phyloP scores from a whole-genome alignment of 2,797 vertebrate species.

The Loriculus beryllinus region DNA sequence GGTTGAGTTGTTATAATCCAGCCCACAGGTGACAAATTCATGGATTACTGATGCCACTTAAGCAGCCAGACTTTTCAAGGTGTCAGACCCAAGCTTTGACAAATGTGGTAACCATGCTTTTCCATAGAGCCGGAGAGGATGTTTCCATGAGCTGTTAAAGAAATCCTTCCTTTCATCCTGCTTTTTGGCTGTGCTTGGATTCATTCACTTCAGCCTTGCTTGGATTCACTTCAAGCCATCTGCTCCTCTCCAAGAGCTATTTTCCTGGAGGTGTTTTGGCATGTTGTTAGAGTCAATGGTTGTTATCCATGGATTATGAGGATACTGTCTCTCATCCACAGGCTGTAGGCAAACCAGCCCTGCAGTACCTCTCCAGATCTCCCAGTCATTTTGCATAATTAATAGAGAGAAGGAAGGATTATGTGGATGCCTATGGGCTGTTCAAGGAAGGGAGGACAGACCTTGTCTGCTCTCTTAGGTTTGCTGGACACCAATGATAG shows the following conservation, averaged over 20 bases:
- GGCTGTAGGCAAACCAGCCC: neutral
- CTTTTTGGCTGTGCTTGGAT: neutral
- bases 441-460: neutral
- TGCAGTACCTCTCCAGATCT: neutral
- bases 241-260: constrained; percentile 36
- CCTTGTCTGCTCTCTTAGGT: neutral
- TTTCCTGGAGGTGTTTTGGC: constrained; percentile 12
- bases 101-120: neutral
- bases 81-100: constrained; percentile 54
- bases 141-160: neutral
- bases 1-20: constrained; percentile 28
- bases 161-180: constrained; percentile 2
- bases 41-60: constrained; percentile 10
- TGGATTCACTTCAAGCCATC: constrained; percentile 60
- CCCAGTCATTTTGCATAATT: neutral
- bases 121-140: neutral
- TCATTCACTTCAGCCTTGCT: constrained; percentile 28
- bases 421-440: neutral
- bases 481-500: neutral
- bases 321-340: neutral
- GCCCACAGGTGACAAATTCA: constrained; percentile 43
- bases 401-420: neutral
- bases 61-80: constrained; percentile 36
- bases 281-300: neutral
- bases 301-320: neutral